Percentiles rank a stretch among this genome's conserved stretches.
These are phyloP conservation scores for Lasioglossum morio DNA, from an alignment of 2,888 invertebrate species.

Conservation along the genomic window DNA sequence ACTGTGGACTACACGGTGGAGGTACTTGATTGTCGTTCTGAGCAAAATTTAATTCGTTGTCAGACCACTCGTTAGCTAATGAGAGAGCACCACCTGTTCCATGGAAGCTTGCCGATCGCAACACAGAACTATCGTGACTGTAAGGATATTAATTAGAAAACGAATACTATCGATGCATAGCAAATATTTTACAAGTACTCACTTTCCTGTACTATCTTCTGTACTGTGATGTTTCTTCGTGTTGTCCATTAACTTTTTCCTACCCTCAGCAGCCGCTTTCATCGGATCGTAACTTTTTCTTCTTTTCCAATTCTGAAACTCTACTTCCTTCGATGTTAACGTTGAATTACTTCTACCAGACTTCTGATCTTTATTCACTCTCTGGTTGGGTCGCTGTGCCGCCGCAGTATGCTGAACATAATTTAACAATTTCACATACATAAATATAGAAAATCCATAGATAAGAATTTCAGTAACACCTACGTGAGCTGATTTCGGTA, in stretches of 20 bases:
- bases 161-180: not conserved
- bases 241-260: constrained; percentile 85
- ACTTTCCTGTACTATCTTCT: constrained; percentile 80
- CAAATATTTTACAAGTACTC: constrained; percentile 34
- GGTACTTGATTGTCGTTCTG: constrained; percentile 72
- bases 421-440: not conserved
- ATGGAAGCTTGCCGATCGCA: constrained; percentile 85
- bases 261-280: constrained; percentile 96
- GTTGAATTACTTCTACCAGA: constrained; percentile 89
- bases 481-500: constrained; percentile 81
- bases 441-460: not conserved
- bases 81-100: constrained; percentile 81
- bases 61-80: constrained; percentile 79
- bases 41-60: constrained; percentile 73
- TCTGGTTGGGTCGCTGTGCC: constrained; percentile 72
- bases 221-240: constrained; percentile 78
- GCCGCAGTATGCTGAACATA: constrained; percentile 57
- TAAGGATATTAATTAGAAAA: constrained; percentile 27
- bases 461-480: not conserved
- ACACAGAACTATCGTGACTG: constrained; percentile 81
- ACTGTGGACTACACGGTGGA: constrained; percentile 78
- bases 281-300: constrained; percentile 98
- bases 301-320: constrained; percentile 98
- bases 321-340: constrained; percentile 91
- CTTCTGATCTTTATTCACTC: constrained; percentile 82